phyloP scores from a whole-genome alignment of 2,888 invertebrate species.

The Leucozona laternaria region DNA sequence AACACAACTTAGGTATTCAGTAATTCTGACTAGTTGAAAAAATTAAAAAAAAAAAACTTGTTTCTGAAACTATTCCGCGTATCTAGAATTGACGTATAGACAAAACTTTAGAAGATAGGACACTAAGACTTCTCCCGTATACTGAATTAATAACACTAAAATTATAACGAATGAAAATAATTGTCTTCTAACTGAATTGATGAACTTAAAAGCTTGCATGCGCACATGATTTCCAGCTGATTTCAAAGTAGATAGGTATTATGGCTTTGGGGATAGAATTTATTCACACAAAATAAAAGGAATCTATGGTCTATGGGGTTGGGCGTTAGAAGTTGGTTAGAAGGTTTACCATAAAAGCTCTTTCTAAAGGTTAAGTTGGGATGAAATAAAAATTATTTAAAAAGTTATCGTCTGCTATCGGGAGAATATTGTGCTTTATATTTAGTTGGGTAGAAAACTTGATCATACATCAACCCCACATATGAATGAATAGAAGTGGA shows the following conservation, averaged over 20 bases:
- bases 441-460: not conserved
- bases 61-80: not conserved
- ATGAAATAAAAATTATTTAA: not conserved
- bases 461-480: conserved; percentile 23
- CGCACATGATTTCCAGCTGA: conserved; percentile 44
- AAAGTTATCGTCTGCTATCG: not conserved
- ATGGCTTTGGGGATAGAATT: conserved; percentile 5
- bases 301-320: not conserved
- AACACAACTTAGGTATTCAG: not conserved
- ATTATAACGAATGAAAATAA: conserved; percentile 4
- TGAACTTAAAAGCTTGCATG: conserved; percentile 47
- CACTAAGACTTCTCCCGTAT: conserved; percentile 20
- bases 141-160: conserved; percentile 47
- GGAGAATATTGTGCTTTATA: conserved; percentile 2
- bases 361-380: not conserved
- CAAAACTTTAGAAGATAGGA: not conserved
- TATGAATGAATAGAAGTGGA: conserved; percentile 1
- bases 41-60: not conserved
- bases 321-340: too few relatives aligned
- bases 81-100: not conserved
- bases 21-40: not conserved
- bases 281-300: not conserved
- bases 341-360: conserved; percentile 8
- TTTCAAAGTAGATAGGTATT: conserved; percentile 14
- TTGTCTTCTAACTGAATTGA: not conserved